Percentiles rank a stretch among this genome's conserved stretches.
These are phyloP conservation scores for Cantharis flavilabris DNA, from an alignment of 2,888 invertebrate species.

Conservation along the genomic window DNA sequence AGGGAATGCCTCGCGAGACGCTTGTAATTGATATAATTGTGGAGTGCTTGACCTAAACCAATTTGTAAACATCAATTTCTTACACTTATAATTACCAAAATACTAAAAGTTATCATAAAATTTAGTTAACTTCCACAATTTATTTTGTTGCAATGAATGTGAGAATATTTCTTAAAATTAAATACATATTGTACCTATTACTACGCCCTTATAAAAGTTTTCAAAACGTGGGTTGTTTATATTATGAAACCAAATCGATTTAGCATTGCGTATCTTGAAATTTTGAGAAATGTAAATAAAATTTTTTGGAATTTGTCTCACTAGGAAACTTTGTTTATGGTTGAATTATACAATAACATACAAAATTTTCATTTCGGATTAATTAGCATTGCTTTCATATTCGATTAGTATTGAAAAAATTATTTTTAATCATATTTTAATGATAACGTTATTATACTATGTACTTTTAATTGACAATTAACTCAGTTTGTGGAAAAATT, in stretches of 20 bases:
- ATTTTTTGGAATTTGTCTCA: neutral
- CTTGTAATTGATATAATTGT: neutral
- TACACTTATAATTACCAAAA: neutral
- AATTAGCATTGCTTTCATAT: neutral
- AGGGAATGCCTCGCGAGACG: neutral
- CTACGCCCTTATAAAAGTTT: neutral
- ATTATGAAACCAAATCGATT: neutral
- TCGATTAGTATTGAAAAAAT: neutral
- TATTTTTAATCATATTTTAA: neutral
- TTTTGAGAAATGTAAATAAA: neutral
- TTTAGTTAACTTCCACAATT: neutral
- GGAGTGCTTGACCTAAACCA: constrained; percentile 1
- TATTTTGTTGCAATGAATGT: neutral
- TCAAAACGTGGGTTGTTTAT: neutral
- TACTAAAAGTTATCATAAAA: neutral
- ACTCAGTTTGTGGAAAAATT: neutral
- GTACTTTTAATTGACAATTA: neutral
- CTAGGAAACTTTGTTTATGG: no score
- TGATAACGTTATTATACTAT: neutral
- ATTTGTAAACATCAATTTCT: constrained; percentile 4
- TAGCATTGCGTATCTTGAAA: neutral
- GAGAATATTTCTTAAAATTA: neutral
- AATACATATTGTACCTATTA: neutral
- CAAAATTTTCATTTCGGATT: neutral
- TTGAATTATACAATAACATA: no score